Conservation (phyloP, 2,113 vertebrate genomes). For the Catharus fuscescens region DNA sequence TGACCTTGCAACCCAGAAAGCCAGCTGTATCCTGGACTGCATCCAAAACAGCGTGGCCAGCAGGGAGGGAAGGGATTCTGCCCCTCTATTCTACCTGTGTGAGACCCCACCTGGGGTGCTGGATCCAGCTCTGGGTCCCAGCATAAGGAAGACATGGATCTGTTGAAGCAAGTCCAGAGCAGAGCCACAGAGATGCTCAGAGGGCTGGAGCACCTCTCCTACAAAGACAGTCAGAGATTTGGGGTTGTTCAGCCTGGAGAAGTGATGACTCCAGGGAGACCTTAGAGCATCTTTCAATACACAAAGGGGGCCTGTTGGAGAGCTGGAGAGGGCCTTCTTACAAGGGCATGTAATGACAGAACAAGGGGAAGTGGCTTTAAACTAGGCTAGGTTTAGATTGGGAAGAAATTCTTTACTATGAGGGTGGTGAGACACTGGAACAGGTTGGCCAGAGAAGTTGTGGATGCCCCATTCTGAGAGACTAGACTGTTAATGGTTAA, state of each 20-base stretch:
- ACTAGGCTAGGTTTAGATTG: not conserved
- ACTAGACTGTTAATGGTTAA: not conserved
- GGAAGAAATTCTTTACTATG: not conserved
- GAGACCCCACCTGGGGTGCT: not conserved
- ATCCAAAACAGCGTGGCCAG: not conserved
- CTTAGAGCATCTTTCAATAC: not conserved
- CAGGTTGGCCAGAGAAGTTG: not conserved
- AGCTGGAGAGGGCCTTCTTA: not conserved
- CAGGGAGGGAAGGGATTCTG: not conserved
- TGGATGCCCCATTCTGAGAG: not conserved
- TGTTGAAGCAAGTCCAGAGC: not conserved
- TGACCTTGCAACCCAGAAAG: not conserved
- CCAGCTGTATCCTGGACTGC: not conserved
- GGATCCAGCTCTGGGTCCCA: not conserved
- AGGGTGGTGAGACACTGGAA: not conserved
- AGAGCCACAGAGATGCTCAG: not conserved
- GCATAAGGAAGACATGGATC: rapidly evolving
- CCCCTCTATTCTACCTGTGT: not conserved
- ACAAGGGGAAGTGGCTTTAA: not conserved
- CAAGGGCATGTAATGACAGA: not conserved
- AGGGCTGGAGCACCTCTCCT: not conserved
- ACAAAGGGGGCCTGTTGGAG: not conserved
- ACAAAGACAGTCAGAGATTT: not conserved
- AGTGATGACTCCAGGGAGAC: not conserved
- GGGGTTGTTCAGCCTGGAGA: not conserved